Base-by-base conservation (phyloP, 2,113 vertebrate genomes). In the Myxocyprinus asiaticus region DNA sequence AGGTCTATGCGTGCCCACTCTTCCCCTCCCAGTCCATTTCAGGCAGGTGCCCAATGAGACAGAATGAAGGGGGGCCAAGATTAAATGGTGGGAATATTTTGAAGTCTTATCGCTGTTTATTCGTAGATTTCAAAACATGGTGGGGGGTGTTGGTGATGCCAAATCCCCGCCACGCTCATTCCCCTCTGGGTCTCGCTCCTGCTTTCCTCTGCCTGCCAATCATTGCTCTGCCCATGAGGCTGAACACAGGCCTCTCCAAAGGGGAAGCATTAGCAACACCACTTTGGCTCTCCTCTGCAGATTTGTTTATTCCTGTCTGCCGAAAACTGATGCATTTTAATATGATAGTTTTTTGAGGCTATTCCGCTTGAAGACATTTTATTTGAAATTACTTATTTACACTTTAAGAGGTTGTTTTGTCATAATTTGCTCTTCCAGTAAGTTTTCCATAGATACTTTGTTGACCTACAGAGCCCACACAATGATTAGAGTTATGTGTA, bases 271-370 rank as follows among this genome's bases (percentile, higher is more conserved):
- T 89, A 88, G 78, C 83, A 75, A 85, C 89, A 88, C 91, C 85
- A 79, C 85, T 84, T 86, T 85, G 82, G 88, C 89, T 86, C 76
- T 59, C 84, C 82, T 85, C 86, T 87, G 80, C 87, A 81, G 71
- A 90, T 85, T 90, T 92, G 89, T 92, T 93, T 92, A 92, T 91
- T 92, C 89, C 87, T 85, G 81, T 88, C 89, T 88, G 65, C 82
- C 43, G 65, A 87, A 90, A 92, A 89, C 89, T 89, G 89, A 92
- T 81, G 82, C 91, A 91, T 93, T 93, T 91, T 91, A 90, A 91
- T 90, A 88, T 47, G 43, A 72, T 76, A 12, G 12, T 22, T 82
- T 74, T 66, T 77, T 55, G 56, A 59, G 76, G 65, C 75, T 62
- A 59, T 65, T 33, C 22, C 22, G 22, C 22, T 33, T 33, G 22